A percentile compares a stretch with the other conserved stretches of the same genome.
Evolutionary conservation across 2,113 vertebrate species (phyloP).

Genomic region (Camelus dromedarius): DNA sequence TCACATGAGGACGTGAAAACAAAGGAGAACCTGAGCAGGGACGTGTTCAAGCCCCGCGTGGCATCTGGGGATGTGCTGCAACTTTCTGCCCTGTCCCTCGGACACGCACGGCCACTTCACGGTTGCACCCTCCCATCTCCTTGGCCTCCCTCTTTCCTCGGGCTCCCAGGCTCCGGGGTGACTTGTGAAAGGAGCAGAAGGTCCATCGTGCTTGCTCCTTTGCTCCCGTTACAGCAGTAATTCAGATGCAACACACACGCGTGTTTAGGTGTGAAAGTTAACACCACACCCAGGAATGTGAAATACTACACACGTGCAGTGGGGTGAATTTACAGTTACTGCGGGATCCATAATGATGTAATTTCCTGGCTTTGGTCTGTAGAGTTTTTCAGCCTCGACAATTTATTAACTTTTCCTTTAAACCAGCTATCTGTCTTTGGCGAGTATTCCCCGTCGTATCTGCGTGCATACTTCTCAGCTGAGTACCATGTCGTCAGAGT

Average conservation of each 20-base stretch:
- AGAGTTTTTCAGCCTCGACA: constrained; percentile 72
- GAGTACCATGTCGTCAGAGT: constrained; percentile 58
- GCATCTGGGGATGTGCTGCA: neutral
- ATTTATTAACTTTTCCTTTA: constrained; percentile 74
- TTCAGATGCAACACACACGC: constrained; percentile 42
- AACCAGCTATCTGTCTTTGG: constrained; percentile 62
- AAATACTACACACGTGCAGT: constrained; percentile 77
- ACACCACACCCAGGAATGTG: constrained; percentile 70
- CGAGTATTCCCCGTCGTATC: constrained; percentile 54
- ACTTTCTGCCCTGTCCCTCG: neutral
- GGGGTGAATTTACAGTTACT: constrained; percentile 80
- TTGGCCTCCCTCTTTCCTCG: neutral
- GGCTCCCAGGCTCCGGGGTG: neutral
- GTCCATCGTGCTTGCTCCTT: constrained; percentile 51
- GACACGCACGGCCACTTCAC: neutral
- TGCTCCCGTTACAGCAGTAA: constrained; percentile 55
- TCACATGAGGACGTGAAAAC: neutral
- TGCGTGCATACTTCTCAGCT: neutral
- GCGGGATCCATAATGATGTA: constrained; percentile 75
- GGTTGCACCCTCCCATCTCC: neutral
- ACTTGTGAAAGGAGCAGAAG: neutral
- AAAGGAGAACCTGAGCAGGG: neutral
- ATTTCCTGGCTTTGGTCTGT: constrained; percentile 76
- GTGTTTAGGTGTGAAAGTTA: constrained; percentile 75
- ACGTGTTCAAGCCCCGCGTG: neutral